Evolutionary conservation across 2,797 vertebrate genomes (phyloP), one percentile per base, ranked within the genome.

Genomic region (Chrysocyon brachyurus): DNA sequence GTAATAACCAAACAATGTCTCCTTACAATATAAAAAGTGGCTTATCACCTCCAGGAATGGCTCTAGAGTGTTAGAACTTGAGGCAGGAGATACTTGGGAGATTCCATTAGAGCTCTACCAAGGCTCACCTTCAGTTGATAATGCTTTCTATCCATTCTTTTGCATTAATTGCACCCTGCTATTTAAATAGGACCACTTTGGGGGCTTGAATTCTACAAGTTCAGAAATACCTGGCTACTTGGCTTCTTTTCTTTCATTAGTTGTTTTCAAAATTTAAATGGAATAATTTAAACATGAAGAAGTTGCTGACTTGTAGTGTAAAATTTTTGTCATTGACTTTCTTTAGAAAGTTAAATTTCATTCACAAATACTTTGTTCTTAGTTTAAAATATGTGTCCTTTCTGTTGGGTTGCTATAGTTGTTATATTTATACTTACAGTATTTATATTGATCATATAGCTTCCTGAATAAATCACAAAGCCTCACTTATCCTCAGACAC

Each of bases 281-380:
- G 78, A 79, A 52, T 57, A 64, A 77, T 33, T 84, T 70, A 85
- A 90, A 73, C 4, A 77, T 63, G 36, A 85, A 68, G 26, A 93
- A 77, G 26, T 81, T 73, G 22, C 54, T 17, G n/a, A 61, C 26
- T 68, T 57, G 24, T 10, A 52, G 21, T 79, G 26, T 82, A 87
- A 87, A 56, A 68, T 61, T 94, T 59, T 91, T 78, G n/a, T 87
- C 26, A 77, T 33, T 70, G 16, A 88, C 94, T 59, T 61, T 54
- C 12, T 87, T 68, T 64, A 91, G 12, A 93, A 84, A 77, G 57
- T 85, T 85, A 63, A 85, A 79, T 87, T 94, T 68, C 17, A 68
- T 86, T 91, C 40, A 46, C 78, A 93, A 84, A 63, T 31, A 61
- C 1, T 46, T 91, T 82, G 40, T 84, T 64, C 70, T 88, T 49